Evolutionary conservation across 2,797 vertebrate species (phyloP).

Genomic region (Arctocebus calabarensis): DNA sequence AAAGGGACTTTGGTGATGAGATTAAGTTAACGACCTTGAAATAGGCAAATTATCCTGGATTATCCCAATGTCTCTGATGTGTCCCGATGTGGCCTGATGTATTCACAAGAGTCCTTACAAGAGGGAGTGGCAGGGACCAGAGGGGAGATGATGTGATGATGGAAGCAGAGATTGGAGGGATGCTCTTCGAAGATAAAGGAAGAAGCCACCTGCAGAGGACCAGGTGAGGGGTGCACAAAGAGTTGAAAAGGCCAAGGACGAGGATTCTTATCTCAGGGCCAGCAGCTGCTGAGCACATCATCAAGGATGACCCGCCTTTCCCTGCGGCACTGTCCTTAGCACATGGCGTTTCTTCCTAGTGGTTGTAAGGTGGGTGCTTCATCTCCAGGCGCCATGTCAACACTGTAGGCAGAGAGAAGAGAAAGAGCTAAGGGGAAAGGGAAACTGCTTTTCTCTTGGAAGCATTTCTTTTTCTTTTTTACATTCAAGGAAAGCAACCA

Average conservation of each 20-base stretch:
- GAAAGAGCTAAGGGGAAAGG: neutral
- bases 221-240: neutral
- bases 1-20: neutral
- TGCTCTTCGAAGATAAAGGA: neutral
- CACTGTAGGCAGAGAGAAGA: neutral
- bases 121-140: neutral
- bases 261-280: neutral
- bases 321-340: neutral
- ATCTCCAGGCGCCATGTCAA: neutral
- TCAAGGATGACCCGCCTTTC: no score
- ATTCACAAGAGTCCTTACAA: neutral
- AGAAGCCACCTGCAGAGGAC: neutral
- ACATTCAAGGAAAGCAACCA: neutral
- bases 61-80: neutral
- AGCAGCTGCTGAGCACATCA: neutral
- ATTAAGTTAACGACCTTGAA: neutral
- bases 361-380: neutral
- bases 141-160: neutral
- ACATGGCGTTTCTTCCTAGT: rapidly evolving
- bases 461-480: neutral
- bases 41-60: neutral
- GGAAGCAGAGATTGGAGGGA: neutral
- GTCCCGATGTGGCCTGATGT: neutral
- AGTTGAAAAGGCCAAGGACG: neutral
- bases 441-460: neutral